Evolutionary conservation across 1,140 invertebrate genomes (phyloP).

Genomic region (Notospermus geniculatus): DNA sequence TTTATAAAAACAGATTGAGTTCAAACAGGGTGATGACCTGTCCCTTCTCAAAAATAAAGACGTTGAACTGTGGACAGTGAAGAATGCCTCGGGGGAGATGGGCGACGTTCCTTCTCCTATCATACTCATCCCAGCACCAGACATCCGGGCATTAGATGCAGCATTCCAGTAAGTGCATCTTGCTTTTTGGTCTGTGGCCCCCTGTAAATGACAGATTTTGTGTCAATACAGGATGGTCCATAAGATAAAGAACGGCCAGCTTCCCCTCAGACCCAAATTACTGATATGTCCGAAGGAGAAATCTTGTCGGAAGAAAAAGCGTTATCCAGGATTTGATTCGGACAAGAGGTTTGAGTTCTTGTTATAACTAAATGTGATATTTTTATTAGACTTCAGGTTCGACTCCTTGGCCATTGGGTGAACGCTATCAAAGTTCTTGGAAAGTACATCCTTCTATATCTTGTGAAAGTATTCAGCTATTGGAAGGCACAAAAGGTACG

Average conservation of each 20-base stretch:
- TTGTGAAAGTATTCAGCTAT: not conserved
- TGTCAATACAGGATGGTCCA: too few species aligned
- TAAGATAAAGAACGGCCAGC: too few species aligned
- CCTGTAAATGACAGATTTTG: too few species aligned
- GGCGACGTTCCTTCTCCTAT: slow-evolving; percentile 42
- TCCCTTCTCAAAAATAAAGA: slow-evolving; percentile 20
- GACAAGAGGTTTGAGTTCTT: too few species aligned
- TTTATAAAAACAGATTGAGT: slow-evolving; percentile 4
- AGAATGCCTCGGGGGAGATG: slow-evolving; percentile 35
- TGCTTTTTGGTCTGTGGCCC: too few species aligned
- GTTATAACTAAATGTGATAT: too few species aligned
- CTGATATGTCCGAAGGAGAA: too few species aligned
- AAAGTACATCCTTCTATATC: not conserved
- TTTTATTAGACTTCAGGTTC: too few species aligned
- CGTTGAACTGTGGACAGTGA: slow-evolving; percentile 24
- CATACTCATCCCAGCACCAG: slow-evolving; percentile 43
- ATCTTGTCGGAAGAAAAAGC: too few species aligned
- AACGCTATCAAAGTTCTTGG: not conserved
- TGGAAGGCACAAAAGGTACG: not conserved
- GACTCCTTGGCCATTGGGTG: too few species aligned
- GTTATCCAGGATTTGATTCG: too few species aligned
- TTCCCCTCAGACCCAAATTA: too few species aligned
- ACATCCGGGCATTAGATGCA: slow-evolving; percentile 40
- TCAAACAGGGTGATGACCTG: slow-evolving; percentile 19
- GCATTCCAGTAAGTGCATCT: slow-evolving; percentile 41